Base-by-base conservation (phyloP, 2,888 invertebrate species). In the Mimas tiliae region DNA sequence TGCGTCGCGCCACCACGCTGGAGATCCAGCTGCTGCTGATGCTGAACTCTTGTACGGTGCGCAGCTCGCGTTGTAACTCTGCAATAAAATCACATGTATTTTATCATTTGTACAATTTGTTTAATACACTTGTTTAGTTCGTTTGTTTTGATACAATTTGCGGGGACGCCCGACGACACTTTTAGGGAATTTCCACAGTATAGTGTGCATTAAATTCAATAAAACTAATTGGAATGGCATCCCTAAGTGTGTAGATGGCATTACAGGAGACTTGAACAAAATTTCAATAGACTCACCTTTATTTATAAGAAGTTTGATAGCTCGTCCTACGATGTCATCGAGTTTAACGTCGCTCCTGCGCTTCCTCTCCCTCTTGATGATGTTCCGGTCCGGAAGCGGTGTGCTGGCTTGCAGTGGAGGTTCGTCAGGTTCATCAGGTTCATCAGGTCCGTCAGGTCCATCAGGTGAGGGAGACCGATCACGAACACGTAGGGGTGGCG, bases 291-390 rank as follows among this genome's bases (percentile, higher is more conserved):
- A 7, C 71, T 66, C 42, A 86, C 90, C 83, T 73, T 79, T 72
- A 51, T 70, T 76, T 2, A 88, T 72, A 0, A 73, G 47, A 2
- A 85, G 68, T 45, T 79, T 78, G 47, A 82, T 50, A 11, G 65
- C 45, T 0, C 76, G 74, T 2, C 69, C 68, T 4, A 70, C 45
- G 6, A 79, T 19, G 1, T 81, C 75, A 7, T 81, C 83, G 0
- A 76, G 38, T 2, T 65, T 64, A 11, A 66, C 19, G 3, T 75
- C 78, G 65, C 72, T 78, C 33, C 74, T 76, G 2, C 88, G 72
- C 70, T 88, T 88, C n/a, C 84, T 73, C 16, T 78, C 78, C 27
- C 48, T 75, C 65, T 67, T 77, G 64, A 9, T 14, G 51, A 64
- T 67, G 58, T 62, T 12, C 19, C 38, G 63, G 6, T 45, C 52